Base-by-base conservation (phyloP, 1,140 invertebrate genomes). In the Calycopis cecrops region DNA sequence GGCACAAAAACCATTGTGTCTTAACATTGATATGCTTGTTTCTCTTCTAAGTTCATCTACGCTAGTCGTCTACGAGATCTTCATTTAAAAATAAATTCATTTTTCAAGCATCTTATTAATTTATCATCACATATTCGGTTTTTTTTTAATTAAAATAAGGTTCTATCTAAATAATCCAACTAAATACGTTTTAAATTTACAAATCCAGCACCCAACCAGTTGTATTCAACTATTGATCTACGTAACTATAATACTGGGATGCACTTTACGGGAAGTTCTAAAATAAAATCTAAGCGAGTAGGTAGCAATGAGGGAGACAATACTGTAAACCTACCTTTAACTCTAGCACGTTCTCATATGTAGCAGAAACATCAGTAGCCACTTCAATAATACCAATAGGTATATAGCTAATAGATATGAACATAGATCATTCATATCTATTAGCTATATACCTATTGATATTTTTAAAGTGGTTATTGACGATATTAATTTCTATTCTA, bases 1-100 rank as follows among this genome's bases (percentile, higher is more conserved):
- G 82, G 82, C 82, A 85, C 82, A 83, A 59, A 76, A 63, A 70
- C 55, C 57, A 63, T 79, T 81, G 79, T 85, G 82, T 83, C 81
- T 78, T 60, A 55, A 59, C 54, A 59, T 63, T 79, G 79, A 82
- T 85, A 81, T 85, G 77, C 73, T 61, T 57, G 60, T 65, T 71
- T 65, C n/a, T 52, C 53, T 60, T 66, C 69, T 67, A 68, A 70
- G 33, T 44, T 47, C 52, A 53, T 63, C 64, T 69, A 80, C 65
- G 55, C 72, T 74, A 78, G 69, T 63, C 48, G 53, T 67, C 70
- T 76, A 75, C 65, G 59, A 66, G 64, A 65, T 63, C 56, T 65
- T 64, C 16, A 4, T 44, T 44, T 62, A 76, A 76, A 78, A 79
- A 74, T 69, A 71, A 67, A 71, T 65, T 69, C 69, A 68, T 60